Base-by-base conservation (phyloP, 2,113 vertebrate species). In the Bathybates hornii region DNA sequence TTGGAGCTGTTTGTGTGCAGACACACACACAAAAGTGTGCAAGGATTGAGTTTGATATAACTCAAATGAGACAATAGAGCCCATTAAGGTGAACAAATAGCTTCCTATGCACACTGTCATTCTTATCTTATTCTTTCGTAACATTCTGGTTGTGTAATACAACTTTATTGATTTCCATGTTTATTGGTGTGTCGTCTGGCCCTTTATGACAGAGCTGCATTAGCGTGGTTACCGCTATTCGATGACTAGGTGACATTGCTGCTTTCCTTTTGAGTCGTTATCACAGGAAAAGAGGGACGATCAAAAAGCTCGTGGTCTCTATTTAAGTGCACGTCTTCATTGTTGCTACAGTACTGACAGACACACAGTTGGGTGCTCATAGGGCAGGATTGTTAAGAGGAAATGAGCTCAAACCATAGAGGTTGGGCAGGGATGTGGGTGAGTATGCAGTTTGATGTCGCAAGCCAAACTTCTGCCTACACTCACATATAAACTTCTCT, bases 381-480 rank as follows among this genome's bases (percentile, higher is more conserved):
- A 21, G 13, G 48, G 81, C 53, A 66, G 56, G 79, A 53, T 38
- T 17, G 9, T 59, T 86, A 19, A 82, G 34, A 86, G 86, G 82
- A 91, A 88, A 80, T 71, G 79, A 84, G 68, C 79, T 82, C 24
- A 68, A 68, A 52, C 27, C 19, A 53, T 54, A 85, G 71, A 43
- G 82, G 78, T 24, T 41, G 86, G 63, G 61, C 61, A n/a, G 84
- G 34, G 13, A 50, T 71, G 82, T 86, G 82, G 59, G 85, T 48
- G 57, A 24, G 24, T 83, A 43, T 78, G 79, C 76, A 84, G 86
- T 90, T 88, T 86, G 81, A 50, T 85, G 50, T 14, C 63, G 82
- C 66, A 57, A 61, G 82, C 80, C 85, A 82, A 82, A 86, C 81
- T 48, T 89, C 85, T 86, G 63, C 82, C 84, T 50, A 57, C 81